These are phyloP conservation scores for Cryptotis parvus DNA, from an alignment of 2,113 vertebrate genomes.

Conservation along the genomic window DNA sequence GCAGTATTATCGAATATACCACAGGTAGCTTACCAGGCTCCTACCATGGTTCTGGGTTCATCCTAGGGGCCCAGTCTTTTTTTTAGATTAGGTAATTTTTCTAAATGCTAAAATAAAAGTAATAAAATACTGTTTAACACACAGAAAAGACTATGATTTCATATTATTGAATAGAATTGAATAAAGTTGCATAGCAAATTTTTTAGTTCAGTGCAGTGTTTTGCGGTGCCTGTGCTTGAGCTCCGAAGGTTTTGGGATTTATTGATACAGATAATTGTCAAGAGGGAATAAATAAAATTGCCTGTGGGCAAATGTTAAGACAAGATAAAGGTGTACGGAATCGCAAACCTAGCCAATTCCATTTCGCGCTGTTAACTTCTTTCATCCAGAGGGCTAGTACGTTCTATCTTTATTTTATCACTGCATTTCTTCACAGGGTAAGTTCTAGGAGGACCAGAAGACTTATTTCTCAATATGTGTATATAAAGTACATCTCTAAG, in stretches of 20 bases:
- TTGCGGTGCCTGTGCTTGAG: too few species aligned
- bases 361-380: slow-evolving; percentile 13
- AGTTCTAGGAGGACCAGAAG: background rate
- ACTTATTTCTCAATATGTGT: background rate
- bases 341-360: background rate
- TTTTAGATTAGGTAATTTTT: too few species aligned
- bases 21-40: too few species aligned
- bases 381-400: background rate
- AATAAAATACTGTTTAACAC: background rate
- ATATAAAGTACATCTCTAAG: background rate
- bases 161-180: background rate
- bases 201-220: too few species aligned
- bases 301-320: background rate
- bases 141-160: background rate
- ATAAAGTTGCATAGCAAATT: background rate
- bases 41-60: too few species aligned
- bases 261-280: background rate
- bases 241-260: background rate
- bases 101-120: background rate
- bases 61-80: too few species aligned
- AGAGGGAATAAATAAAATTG: background rate
- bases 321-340: background rate
- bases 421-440: background rate
- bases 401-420: background rate
- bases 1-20: too few species aligned